Base-by-base conservation (phyloP, 1,140 invertebrate genomes). In the Pygmarrhopalites habei region DNA sequence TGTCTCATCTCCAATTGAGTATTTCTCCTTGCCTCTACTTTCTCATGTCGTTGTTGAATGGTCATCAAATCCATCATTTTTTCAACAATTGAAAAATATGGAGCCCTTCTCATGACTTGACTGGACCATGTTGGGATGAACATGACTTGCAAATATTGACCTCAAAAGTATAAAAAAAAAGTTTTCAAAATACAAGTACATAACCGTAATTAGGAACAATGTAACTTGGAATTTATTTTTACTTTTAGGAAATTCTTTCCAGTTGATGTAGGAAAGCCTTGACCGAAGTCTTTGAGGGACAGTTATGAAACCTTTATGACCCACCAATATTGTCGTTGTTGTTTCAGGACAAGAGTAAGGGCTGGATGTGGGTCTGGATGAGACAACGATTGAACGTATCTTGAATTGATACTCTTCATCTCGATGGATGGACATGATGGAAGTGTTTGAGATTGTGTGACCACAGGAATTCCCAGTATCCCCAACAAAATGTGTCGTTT, bases 61-160 rank as follows among this genome's bases (percentile, higher is more conserved):
- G 49, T 23, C 26, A 4, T 53, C 59, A 30, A 61, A 29, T 61
- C 53, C 15, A 41, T 41, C 12, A 25, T 49, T n/a, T 55, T 52
- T 43, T 19, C 23, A 7, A 32, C 1, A 17, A 19, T 5, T 19
- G 19, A 5, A 23, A 49, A 49, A 19, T 15, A 49, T 7, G 46
- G 46, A 19, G 46, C 46, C 23, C 23, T 49, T 23, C 7, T 14
- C 10, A 49, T 10, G 7, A 19, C 7, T 19, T 49, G 14, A 14
- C 7, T 23, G 14, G 7, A 15, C 46, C 46, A 49, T 12, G 46
- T 19, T 19, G 46, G 46, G 19, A 49, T 49, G 19, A 49, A 49
- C 46, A 49, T 49, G 7, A 21, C 12, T 49, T 49, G 12, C 12
- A 49, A 12, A 21, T 15, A 49, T 49, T 21, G 12, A 49, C 46